Base-by-base conservation (phyloP, 2,113 vertebrate species). In the Paracanthobrama guichenoti region DNA sequence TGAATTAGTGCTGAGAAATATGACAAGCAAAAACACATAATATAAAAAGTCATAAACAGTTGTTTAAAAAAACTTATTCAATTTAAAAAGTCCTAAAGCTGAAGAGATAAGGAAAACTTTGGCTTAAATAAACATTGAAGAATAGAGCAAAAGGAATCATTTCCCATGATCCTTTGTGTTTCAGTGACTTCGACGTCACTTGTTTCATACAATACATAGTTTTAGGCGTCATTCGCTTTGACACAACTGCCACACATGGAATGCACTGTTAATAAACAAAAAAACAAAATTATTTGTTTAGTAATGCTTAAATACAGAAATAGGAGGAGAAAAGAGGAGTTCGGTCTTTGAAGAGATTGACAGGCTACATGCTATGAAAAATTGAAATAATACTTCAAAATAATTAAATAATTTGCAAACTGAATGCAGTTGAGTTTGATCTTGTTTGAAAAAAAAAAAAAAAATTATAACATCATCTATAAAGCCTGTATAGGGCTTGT, bases 111-210 rank as follows among this genome's bases (percentile, higher is more conserved):
- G 20, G 35, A 82, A 72, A 22, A 81, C 77, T 84, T 87, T 79
- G 74, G 86, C 44, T 72, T 75, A 82, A 87, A 85, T 22, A 60
- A 87, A 79, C 14, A 55, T 48, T 48, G 35, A 62, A 72, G 12
- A 62, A 62, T n/a, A 69, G 39, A 69, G 66, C 66, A 22, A 71
- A 69, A 39, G 39, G 0, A 22, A 48, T 57, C 1, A 55, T 20
- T 55, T 55, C 53, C n/a, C 64, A 66, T 13, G 11, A 18, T 67
- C 16, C 73, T 76, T 24, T 77, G 59, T 13, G 14, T 46, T 48
- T 28, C 22, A 46, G 39, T 46, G 57, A 55, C 14, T 39, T 50
- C 2, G 2, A 42, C 31, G 9, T 73, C 77, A 77, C 50, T 77
- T 77, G 9, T 57, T 35, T 39, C 28, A 77, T 75, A 12, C 24